Conservation (phyloP, 2,113 vertebrate genomes). For the Daubentonia madagascariensis region DNA sequence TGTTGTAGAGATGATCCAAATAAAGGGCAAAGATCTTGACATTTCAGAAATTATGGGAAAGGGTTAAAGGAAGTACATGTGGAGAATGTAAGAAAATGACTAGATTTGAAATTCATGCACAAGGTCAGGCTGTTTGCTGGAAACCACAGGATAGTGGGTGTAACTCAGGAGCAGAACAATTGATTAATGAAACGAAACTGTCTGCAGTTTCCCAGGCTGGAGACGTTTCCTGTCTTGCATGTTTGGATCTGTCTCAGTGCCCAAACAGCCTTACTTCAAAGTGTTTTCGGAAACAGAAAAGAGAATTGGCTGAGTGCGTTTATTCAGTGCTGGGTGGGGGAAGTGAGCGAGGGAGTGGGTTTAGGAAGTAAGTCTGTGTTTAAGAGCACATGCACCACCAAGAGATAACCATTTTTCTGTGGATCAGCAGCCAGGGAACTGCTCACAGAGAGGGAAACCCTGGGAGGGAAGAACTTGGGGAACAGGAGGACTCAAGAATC, state of each 20-base stretch:
- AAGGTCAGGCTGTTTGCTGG: neutral
- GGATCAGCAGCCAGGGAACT: neutral
- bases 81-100: neutral
- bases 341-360: neutral
- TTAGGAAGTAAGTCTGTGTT: neutral
- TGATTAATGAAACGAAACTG: neutral
- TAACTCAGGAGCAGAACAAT: neutral
- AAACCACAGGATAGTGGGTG: conserved; percentile 21
- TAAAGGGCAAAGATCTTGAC: neutral
- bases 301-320: neutral
- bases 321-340: neutral
- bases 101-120: neutral
- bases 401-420: neutral
- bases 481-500: neutral
- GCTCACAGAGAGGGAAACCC: neutral
- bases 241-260: neutral
- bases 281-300: conserved; percentile 26
- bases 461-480: conserved; percentile 26
- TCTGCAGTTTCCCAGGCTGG: neutral
- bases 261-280: conserved; percentile 57
- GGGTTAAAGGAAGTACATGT: neutral
- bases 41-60: neutral
- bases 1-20: neutral
- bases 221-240: conserved; percentile 49
- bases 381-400: neutral